Evolutionary conservation across 2,113 vertebrate species (phyloP).

Genomic region (Otus sunia): DNA sequence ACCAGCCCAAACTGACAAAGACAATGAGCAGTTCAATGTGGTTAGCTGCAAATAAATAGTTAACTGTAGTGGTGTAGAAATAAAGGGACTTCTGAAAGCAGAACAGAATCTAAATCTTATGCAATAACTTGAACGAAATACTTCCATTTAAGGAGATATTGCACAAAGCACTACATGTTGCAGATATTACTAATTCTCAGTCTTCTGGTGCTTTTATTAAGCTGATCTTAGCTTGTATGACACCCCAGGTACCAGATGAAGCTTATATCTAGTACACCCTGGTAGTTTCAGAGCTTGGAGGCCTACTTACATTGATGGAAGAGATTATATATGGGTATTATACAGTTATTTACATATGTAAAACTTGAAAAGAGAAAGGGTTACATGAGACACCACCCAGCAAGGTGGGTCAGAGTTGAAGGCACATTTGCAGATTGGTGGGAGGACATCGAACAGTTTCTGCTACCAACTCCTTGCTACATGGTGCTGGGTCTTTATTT

Average conservation of each 20-base stretch:
- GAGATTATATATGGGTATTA: not conserved
- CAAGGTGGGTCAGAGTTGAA: not conserved
- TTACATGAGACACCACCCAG: not conserved
- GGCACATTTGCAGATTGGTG: not conserved
- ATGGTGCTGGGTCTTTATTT: not conserved
- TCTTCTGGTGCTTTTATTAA: not conserved
- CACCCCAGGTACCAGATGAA: not conserved
- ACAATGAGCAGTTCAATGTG: not conserved
- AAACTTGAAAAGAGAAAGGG: not conserved
- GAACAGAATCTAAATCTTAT: not conserved
- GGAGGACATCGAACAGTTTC: not conserved
- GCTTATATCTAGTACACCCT: not conserved
- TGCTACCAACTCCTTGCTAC: not conserved
- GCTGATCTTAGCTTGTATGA: not conserved
- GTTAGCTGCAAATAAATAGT: not conserved
- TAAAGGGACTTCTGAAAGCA: constrained; percentile 16
- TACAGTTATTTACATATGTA: not conserved
- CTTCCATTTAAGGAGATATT: not conserved
- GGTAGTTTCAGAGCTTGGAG: not conserved
- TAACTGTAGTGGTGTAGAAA: not conserved
- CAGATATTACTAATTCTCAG: not conserved
- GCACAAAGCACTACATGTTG: not conserved
- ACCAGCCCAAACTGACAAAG: not conserved
- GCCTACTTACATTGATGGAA: not conserved
- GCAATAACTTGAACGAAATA: not conserved